Base-by-base conservation (phyloP, 2,888 invertebrate species). In the Trypoxylon attenuatum region DNA sequence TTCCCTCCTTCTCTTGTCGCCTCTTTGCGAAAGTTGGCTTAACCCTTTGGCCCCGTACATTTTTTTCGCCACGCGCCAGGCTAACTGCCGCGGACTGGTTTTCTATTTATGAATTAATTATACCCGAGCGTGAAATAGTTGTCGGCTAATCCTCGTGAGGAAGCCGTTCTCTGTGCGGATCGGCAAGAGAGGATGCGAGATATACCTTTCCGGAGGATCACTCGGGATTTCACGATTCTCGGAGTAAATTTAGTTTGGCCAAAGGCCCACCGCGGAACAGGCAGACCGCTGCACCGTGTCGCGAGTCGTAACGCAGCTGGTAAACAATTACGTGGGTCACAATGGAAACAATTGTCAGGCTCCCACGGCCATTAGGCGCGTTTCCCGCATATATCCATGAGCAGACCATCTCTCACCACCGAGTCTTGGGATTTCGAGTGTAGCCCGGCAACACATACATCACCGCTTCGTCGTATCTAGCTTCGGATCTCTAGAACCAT, bases 301-400 rank as follows among this genome's bases (percentile, higher is more conserved):
- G n/a, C n/a, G n/a, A n/a, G n/a, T n/a, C n/a, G 61, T 76, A 79
- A 82, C 80, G 82, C 76, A 72, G 77, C 76, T 76, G 69, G 78
- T 76, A 82, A 83, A 82, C 80, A 85, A 82, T 85, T 81, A 81
- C 75, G 76, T 76, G 71, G 54, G 16, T 77, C 75, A 81, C 81
- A 81, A 82, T 83, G 79, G 76, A 78, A 80, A 82, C 84, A 85
- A 85, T 85, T 84, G 81, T 69, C 72, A 53, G 68, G 78, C 81
- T 85, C 85, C 77, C 85, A 85, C 85, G 83, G 57, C 77, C 73
- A 82, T 85, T 82, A 73, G 73, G 47, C 62, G 64, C 71, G 66
- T 76, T 81, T 79, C 70, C 61, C 71, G 67, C 68, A 45, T 39
- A n/a, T n/a, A n/a, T n/a, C n/a, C n/a, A n/a, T n/a, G n/a, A n/a